A percentile compares a stretch with the other conserved stretches of the same genome.
phyloP scores from a whole-genome alignment of 2,113 vertebrate species.

The Ochotona princeps region DNA sequence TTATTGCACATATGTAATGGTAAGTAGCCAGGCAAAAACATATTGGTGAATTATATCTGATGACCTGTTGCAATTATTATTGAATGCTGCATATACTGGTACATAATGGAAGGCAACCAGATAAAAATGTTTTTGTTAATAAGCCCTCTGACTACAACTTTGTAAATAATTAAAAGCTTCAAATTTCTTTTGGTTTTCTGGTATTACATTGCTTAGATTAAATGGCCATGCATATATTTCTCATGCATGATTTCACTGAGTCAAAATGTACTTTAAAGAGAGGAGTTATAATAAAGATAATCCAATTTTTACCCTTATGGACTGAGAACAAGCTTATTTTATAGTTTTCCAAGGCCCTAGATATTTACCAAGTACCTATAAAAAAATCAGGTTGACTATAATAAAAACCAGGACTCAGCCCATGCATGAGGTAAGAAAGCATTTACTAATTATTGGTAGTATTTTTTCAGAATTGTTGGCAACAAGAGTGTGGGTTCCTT shows the following conservation, averaged over 20 bases:
- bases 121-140: slow-evolving; percentile 57
- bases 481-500: not conserved
- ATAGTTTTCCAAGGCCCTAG: not conserved
- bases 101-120: slow-evolving; percentile 28
- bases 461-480: not conserved
- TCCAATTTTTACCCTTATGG: slow-evolving; percentile 32
- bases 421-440: not conserved
- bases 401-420: not conserved
- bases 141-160: not conserved
- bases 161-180: slow-evolving; percentile 27
- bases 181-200: slow-evolving; percentile 55
- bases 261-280: slow-evolving; percentile 27
- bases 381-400: not conserved
- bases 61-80: slow-evolving; percentile 40
- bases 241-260: slow-evolving; percentile 34
- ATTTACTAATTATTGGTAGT: slow-evolving; percentile 4
- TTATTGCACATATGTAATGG: slow-evolving; percentile 34
- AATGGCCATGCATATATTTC: slow-evolving; percentile 5
- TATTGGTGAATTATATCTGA: slow-evolving; percentile 62
- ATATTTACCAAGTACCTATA: not conserved
- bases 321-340: not conserved
- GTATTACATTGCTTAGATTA: slow-evolving; percentile 50
- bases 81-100: slow-evolving; percentile 53
- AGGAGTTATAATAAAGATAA: slow-evolving; percentile 24
- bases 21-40: slow-evolving; percentile 45